phyloP scores from a whole-genome alignment of 2,888 invertebrate species.

The Epistrophella euchroma region DNA sequence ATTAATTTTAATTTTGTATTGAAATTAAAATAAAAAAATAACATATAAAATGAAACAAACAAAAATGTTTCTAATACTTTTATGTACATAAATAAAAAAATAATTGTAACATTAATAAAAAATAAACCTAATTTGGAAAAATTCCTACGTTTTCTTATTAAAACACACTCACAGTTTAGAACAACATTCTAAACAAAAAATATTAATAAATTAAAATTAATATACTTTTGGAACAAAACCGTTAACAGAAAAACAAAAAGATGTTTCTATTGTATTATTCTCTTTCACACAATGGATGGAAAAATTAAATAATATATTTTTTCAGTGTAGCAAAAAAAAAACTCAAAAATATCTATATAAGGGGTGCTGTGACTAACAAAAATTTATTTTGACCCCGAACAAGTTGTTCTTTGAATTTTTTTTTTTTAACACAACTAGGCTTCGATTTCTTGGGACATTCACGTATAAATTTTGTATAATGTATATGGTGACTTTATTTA shows the following conservation, averaged over 20 bases:
- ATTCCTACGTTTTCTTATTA: conserved; percentile 58
- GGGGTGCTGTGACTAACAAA: conserved; percentile 57
- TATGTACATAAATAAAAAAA: conserved; percentile 70
- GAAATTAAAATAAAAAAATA: conserved; percentile 28
- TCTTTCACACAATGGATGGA: conserved; percentile 78
- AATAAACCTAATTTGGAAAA: conserved; percentile 42
- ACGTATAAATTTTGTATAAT: conserved; percentile 41
- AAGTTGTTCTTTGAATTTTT: conserved; percentile 60
- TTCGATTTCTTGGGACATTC: conserved; percentile 84
- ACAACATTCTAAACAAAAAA: conserved; percentile 53
- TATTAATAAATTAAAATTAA: conserved; percentile 27
- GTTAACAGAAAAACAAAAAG: conserved; percentile 52
- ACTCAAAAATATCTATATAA: conserved; percentile 61
- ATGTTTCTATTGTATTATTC: conserved; percentile 66
- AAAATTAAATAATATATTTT: conserved; percentile 61
- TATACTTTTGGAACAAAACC: conserved; percentile 17
- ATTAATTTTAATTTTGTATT: conserved; percentile 52
- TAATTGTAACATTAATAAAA: conserved; percentile 37
- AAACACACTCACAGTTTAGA: conserved; percentile 59
- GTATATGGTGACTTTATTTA: conserved; percentile 44
- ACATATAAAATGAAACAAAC: conserved; percentile 36
- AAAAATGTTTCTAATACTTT: conserved; percentile 44
- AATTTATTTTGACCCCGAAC: conserved; percentile 50
- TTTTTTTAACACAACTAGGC: conserved; percentile 78
- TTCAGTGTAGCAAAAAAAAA: conserved; percentile 61